Base-by-base conservation (phyloP, 2,888 invertebrate species). In the Papilio protenor region DNA sequence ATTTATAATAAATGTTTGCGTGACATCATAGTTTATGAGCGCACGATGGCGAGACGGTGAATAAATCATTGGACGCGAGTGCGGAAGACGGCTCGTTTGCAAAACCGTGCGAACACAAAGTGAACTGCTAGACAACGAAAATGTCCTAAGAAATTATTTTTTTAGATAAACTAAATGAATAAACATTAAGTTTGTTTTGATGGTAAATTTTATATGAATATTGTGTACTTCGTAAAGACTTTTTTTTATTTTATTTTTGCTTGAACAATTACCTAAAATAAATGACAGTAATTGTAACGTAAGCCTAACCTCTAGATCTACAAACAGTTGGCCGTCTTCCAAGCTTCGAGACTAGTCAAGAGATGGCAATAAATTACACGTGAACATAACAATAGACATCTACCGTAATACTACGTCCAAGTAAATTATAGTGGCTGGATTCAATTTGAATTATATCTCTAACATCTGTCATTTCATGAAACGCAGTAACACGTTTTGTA, bases 1-100 rank as follows among this genome's bases (percentile, higher is more conserved):
- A 55, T 75, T 64, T 49, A 75, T 69, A 18, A 66, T 49, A 52
- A 40, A 69, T 10, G 47, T 23, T 33, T 27, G 23, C 33, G 21
- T 57, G 57, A 70, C 70, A 59, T 73, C 27, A 73, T 59, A 75
- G 69, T 75, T 75, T 57, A 75, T 57, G 66, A 75, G 64, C 33
- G 47, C 57, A 55, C 21, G 45, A 23, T 18, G 70, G 55, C 55
- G 55, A 55, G 55, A 55, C n/a, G 14, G 75, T 70, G 75, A 70
- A 75, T 70, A 75, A 75, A 75, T 75, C 75, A 75, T 70, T 45
- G 23, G 45, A n/a, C 69, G 21, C 40, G 57, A 57, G 70, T 75
- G 75, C 47, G 27, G 64, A 74, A 27, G 70, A 75, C 57, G 57
- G 55, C 70, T 55, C 45, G 40, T 69, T 75, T 66, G 18, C 55